Base-by-base conservation (phyloP, 2,113 vertebrate species). In the Dasypus novemcinctus region DNA sequence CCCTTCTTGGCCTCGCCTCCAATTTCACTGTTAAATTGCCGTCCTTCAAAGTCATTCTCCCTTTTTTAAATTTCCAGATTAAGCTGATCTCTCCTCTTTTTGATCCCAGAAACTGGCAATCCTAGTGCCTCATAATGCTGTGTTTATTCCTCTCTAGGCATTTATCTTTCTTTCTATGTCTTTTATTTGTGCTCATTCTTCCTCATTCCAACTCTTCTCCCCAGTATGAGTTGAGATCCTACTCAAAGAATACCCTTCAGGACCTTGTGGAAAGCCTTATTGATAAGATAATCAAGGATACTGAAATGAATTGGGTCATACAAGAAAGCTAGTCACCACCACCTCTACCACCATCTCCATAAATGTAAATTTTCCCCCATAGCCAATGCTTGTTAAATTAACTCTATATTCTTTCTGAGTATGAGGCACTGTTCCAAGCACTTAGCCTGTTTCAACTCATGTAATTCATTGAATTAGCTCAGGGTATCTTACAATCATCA, bases 181-280 rank as follows among this genome's bases (percentile, higher is more conserved):
- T 91, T 81, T 81, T 69, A 63, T 61, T 68, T 75, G 20, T 85
- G n/a, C 90, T 84, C 43, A 64, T 79, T 91, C 29, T 91, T 76
- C 43, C 46, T 93, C 25, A 78, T 8, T 14, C 6, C 25, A 52
- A 25, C 7, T 59, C 18, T 21, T 94, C 59, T 89, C 23, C 9
- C 21, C 41, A 72, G 36, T 6, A 78, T 4, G 4, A 57, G 33
- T 33, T 29, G 68, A 69, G 4, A 57, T 66, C 29, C 14, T 92
- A 57, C 54, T 57, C 54, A 57, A 2, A 52, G 52, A 57, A 57
- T 31, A 14, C 69, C 41, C 41, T 82, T 52, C 29, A 69, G 23
- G 14, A 18, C 10, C n/a, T 33, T 27, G 7, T 46, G 21, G 43
- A 90, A 89, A 92, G 27, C n/a, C 11, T 78, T 52, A 8, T 17